Conservation (phyloP, 1,140 invertebrate species). For the Paraescarpia echinospica region DNA sequence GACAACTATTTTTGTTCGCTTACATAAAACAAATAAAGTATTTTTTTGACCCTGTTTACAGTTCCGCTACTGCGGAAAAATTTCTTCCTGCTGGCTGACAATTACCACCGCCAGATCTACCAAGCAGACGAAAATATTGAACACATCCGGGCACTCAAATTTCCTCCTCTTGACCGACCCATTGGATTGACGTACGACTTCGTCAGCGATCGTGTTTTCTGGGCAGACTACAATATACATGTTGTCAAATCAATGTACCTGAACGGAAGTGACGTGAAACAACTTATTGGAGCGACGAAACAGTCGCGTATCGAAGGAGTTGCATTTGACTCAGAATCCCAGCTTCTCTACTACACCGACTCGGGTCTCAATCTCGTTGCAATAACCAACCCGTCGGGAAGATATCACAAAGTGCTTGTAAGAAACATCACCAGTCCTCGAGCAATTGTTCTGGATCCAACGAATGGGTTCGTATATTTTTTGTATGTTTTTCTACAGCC, state of each 20-base stretch:
- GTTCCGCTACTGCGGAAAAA: conserved; percentile 14
- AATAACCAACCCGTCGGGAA: conserved; percentile 3
- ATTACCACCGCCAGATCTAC: conserved; percentile 21
- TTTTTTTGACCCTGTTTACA: not conserved
- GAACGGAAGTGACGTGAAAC: conserved; percentile 8
- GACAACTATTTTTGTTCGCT: too few relatives aligned
- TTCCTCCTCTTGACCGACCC: conserved; percentile 13
- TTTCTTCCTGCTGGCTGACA: conserved; percentile 23
- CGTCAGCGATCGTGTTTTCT: conserved; percentile 14
- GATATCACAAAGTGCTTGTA: conserved; percentile 14
- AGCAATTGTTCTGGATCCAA: conserved; percentile 5
- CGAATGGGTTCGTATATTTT: conserved; percentile 19
- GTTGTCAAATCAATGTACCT: conserved; percentile 15
- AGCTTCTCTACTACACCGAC: conserved; percentile 22
- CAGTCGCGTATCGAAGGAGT: conserved; percentile 22
- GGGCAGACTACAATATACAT: conserved; percentile 11
- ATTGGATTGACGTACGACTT: conserved; percentile 19
- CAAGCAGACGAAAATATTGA: not conserved
- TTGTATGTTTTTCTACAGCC: not conserved
- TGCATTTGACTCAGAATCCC: conserved; percentile 10
- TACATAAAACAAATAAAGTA: too few relatives aligned
- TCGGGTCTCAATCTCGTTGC: conserved; percentile 17
- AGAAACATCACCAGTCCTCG: not conserved
- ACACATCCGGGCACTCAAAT: conserved; percentile 13
- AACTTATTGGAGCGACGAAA: not conserved